Base-by-base conservation (phyloP, 2,797 vertebrate species). In the Spondyliosoma cantharus region DNA sequence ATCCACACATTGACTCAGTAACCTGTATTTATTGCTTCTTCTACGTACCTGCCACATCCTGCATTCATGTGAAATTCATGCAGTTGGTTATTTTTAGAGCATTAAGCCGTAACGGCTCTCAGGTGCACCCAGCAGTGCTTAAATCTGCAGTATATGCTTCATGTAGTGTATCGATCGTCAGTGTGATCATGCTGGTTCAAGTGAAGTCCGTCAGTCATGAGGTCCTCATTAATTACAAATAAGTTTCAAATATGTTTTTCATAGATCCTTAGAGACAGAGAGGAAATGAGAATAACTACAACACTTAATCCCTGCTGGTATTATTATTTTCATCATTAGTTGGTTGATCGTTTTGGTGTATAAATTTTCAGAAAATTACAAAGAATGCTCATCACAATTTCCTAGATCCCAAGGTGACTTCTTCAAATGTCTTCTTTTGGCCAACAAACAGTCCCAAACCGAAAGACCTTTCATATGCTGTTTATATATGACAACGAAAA, bases 81-180 rank as follows among this genome's bases (percentile, higher is more conserved):
- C 48, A 27, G 32, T 25, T 7, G n/a, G 27, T 75, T 82, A 66
- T 82, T 84, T 86, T 86, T 77, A 74, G 68, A 71, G 57, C 48
- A 29, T 63, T 71, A 58, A 42, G 19, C 58, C 45, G 13, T 70
- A 24, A 50, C 65, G 62, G 52, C 45, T 63, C 9, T 54, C 20
- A 29, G 50, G 32, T 50, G 29, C 13, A 7, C 16, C 14, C 60
- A n/a, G n/a, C 50, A 15, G 43, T 27, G 73, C 50, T 74, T 64
- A 50, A 53, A 65, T 49, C 71, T 64, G 37, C 11, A 25, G 13
- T 54, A 15, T 46, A 12, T 58, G 2, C 13, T 32, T 27, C 27
- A 15, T 52, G 29, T 32, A 58, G 16, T 7, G 17, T 17, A 24
- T 16, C 37, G 25, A 27, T 48, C 20, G 22, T 48, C 20, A 17